A percentile compares a stretch with the other conserved stretches of the same genome.
Evolutionary conservation across 1,140 invertebrate species (phyloP).

Genomic region (Pseudoatta argentina): DNA sequence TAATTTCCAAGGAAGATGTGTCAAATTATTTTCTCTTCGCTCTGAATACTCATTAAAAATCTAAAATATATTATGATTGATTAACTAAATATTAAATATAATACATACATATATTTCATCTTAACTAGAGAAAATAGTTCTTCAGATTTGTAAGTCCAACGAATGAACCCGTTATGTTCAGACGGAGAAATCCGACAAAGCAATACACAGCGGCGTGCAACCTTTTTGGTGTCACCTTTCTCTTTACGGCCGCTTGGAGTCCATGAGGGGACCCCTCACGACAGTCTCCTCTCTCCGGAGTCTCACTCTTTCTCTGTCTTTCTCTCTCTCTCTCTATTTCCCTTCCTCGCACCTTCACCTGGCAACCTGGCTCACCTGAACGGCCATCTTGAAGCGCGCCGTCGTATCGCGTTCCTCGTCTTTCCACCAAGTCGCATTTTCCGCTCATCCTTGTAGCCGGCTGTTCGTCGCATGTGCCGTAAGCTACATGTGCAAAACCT

Average conservation of each 20-base stretch:
- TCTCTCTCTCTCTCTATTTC: constrained; percentile 50
- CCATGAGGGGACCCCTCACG: constrained; percentile 11
- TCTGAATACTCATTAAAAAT: not conserved
- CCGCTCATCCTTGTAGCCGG: constrained; percentile 59
- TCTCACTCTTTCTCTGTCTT: constrained; percentile 23
- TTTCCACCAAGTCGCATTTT: constrained; percentile 55
- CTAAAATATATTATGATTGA: not conserved
- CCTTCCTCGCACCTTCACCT: constrained; percentile 67
- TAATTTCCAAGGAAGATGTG: not conserved
- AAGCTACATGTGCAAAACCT: constrained; percentile 47
- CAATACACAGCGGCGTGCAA: not conserved
- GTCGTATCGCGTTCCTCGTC: constrained; percentile 70
- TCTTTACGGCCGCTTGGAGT: constrained; percentile 5
- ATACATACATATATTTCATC: no score
- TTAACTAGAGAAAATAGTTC: not conserved
- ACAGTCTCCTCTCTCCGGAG: constrained; percentile 55
- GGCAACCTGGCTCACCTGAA: constrained; percentile 69
- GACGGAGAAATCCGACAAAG: constrained; percentile 34
- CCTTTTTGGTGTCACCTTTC: constrained; percentile 54
- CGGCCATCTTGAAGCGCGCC: constrained; percentile 75
- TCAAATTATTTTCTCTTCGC: not conserved
- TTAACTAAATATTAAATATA: not conserved
- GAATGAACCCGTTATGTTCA: constrained; percentile 13
- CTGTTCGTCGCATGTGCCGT: constrained; percentile 41
- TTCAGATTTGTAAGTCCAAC: not conserved